Evolutionary conservation across 2,888 invertebrate species (phyloP).

Genomic region (Trilocha varians): DNA sequence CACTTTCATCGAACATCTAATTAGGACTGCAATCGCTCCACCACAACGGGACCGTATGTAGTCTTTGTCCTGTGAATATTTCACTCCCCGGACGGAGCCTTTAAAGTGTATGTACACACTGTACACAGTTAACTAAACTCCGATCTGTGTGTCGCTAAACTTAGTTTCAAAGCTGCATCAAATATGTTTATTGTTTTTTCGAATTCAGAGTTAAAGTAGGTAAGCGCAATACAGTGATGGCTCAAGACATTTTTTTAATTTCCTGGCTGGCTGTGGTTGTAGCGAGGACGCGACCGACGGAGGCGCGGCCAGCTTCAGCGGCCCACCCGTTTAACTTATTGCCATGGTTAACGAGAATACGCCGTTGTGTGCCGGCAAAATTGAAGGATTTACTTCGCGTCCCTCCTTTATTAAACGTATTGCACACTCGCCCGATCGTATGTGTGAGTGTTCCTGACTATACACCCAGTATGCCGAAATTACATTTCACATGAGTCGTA

Average conservation of each 20-base stretch:
- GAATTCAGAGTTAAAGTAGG: not conserved
- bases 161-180: not conserved
- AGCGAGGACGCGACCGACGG: slow-evolving; percentile 22
- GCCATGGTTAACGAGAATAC: slow-evolving; percentile 73
- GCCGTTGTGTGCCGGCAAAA: slow-evolving; percentile 71
- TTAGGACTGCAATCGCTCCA: slow-evolving; percentile 64
- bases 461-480: slow-evolving; percentile 66
- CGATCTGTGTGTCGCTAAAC: not conserved
- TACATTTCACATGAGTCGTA: slow-evolving; percentile 74
- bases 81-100: too few relatives aligned
- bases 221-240: slow-evolving; percentile 31
- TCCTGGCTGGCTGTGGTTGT: slow-evolving; percentile 33
- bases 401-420: slow-evolving; percentile 74
- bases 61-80: slow-evolving; percentile 60
- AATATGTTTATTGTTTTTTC: not conserved
- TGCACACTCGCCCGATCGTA: slow-evolving; percentile 47
- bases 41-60: slow-evolving; percentile 46
- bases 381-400: slow-evolving; percentile 73
- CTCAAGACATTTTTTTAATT: slow-evolving; percentile 63
- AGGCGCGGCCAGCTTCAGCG: slow-evolving; percentile 29
- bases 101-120: too few relatives aligned
- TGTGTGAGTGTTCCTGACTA: slow-evolving; percentile 42
- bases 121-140: not conserved
- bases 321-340: slow-evolving; percentile 70
- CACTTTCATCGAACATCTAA: slow-evolving; percentile 74